Evolutionary conservation across 1,140 invertebrate genomes (phyloP).

Genomic region (Caerostris darwini): DNA sequence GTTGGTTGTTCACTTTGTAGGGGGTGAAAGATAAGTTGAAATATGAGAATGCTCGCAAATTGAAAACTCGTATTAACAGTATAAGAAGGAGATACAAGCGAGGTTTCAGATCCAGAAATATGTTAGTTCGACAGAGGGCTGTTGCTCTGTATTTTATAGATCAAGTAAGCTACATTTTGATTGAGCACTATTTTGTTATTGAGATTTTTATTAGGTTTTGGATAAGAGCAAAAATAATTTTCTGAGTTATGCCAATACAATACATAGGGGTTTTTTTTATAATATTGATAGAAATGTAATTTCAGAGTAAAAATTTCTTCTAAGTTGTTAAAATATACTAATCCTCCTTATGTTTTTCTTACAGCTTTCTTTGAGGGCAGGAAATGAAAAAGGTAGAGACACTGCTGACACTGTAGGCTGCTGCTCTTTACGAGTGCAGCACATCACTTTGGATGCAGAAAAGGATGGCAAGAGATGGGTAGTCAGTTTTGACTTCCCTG

Average conservation of each 20-base stretch:
- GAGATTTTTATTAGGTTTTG: neutral
- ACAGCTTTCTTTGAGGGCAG: constrained; percentile 96
- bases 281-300: neutral
- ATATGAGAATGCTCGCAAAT: constrained; percentile 97
- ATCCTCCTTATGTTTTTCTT: neutral
- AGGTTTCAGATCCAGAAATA: constrained; percentile 99
- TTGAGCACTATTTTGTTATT: neutral
- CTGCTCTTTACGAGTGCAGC: constrained; percentile 99
- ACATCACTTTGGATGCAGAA: constrained; percentile 94
- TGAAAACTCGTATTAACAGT: constrained; percentile 87
- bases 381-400: constrained; percentile 99
- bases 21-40: constrained; percentile 99
- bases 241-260: too few species aligned
- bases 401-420: constrained; percentile 99
- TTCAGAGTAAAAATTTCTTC: too few species aligned
- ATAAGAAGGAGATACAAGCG: constrained; percentile 93
- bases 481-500: constrained; percentile 99
- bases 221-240: neutral
- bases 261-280: neutral
- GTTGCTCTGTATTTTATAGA: constrained; percentile 99
- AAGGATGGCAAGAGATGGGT: constrained; percentile 93
- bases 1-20: constrained; percentile 16
- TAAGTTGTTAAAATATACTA: too few species aligned
- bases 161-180: constrained; percentile 84
- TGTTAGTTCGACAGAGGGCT: constrained; percentile 97